These are phyloP conservation scores for Temnopleurus reevesii DNA, from an alignment of 53 echinoderm and acorn worm genomes.

Conservation along the genomic window DNA sequence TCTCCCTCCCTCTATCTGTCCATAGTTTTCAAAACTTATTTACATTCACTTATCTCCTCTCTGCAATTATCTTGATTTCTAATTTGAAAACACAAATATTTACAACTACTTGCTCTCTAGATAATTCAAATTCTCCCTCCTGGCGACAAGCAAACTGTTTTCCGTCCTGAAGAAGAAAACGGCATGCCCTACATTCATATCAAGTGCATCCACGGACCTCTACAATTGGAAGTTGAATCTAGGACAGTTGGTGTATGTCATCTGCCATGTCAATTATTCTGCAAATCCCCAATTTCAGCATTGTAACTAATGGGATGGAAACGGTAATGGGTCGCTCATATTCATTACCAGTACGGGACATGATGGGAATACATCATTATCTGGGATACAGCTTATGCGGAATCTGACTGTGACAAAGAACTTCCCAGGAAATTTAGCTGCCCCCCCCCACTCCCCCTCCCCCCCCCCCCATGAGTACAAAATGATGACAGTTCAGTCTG, in stretches of 20 bases:
- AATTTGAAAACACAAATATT: too few relatives aligned
- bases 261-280: conserved; percentile 1
- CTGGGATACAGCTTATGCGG: neutral
- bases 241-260: neutral
- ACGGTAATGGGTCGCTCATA: conserved; percentile 35
- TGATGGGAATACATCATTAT: conserved; percentile 11
- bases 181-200: neutral
- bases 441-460: neutral
- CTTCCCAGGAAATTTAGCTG: neutral
- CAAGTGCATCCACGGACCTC: neutral
- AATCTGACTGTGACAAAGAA: neutral
- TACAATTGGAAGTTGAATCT: neutral
- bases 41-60: too few relatives aligned
- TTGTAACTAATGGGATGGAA: conserved; percentile 16
- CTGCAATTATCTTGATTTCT: too few relatives aligned
- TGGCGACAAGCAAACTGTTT: neutral
- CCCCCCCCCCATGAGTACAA: neutral
- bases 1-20: neutral
- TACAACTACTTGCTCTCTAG: too few relatives aligned
- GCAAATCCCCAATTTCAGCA: neutral
- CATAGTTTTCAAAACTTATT: too few relatives aligned
- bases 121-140: neutral
- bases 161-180: neutral
- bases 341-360: conserved; percentile 9
- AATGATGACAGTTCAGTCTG: too few relatives aligned